Evolutionary conservation across 2,888 invertebrate genomes (phyloP).

Genomic region (Apamea epomidion): DNA sequence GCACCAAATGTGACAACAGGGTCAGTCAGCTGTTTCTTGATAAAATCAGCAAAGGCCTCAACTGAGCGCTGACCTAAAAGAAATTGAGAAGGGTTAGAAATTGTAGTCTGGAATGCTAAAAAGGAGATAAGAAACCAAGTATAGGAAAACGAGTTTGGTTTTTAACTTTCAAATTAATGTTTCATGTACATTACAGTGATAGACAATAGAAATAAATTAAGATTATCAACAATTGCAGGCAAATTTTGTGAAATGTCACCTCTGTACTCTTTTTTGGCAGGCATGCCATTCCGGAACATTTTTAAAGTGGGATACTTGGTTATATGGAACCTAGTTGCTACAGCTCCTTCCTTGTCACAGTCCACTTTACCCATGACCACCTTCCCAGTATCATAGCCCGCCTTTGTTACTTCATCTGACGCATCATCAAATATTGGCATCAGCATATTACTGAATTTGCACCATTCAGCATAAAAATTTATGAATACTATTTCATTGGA

Average conservation of each 20-base stretch:
- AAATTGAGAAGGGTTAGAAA: not conserved
- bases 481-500: slow-evolving; percentile 99
- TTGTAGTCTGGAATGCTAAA: not conserved
- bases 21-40: slow-evolving; percentile 96
- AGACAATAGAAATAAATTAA: slow-evolving; percentile 20
- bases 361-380: slow-evolving; percentile 99
- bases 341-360: slow-evolving; percentile 97
- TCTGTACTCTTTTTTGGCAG: slow-evolving; percentile 97
- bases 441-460: slow-evolving; percentile 99
- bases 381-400: slow-evolving; percentile 95
- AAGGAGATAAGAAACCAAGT: slow-evolving; percentile 11
- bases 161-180: not conserved
- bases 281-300: slow-evolving; percentile 96
- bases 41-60: slow-evolving; percentile 97
- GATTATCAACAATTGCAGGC: not conserved
- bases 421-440: slow-evolving; percentile 99
- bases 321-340: slow-evolving; percentile 98
- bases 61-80: slow-evolving; percentile 93
- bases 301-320: slow-evolving; percentile 99
- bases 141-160: not conserved
- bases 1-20: slow-evolving; percentile 95
- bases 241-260: slow-evolving; percentile 85
- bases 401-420: slow-evolving; percentile 95
- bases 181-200: not conserved
- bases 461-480: slow-evolving; percentile 99